Evolutionary conservation across 2,113 vertebrate genomes (phyloP), one percentile per base, ranked within the genome.

Genomic region (Osmerus mordax): DNA sequence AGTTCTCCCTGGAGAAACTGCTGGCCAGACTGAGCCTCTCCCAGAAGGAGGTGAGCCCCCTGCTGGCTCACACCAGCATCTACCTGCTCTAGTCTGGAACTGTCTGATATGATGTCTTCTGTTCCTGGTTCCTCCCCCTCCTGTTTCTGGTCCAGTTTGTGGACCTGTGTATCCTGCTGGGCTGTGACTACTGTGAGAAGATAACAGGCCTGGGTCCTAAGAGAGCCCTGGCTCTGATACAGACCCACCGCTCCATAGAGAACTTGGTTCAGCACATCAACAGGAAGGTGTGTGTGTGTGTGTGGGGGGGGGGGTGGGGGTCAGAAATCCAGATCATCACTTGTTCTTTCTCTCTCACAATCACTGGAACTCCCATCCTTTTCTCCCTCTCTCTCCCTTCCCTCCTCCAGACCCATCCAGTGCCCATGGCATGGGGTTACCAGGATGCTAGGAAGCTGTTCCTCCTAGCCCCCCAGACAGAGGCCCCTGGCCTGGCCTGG

Each of bases 181-280:
- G 94, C 59, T 95, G 94, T 51, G 94, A 95, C 79, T 95, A 94
- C 73, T 94, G 92, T 70, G 86, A 87, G 2, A 94, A 94, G 76
- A 92, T 95, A 18, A 11, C 59, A 0, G 91, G 90, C 16, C 52
- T 94, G n/a, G 94, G 94, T 23, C 90, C 89, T 0, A 93, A 83
- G 54, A 91, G 81, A 79, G 93, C 94, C 0, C 84, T 94, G 77
- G 80, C 65, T 1, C 89, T 95, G 59, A 92, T 95, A 76, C 91
- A 90, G 83, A 52, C 86, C 66, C 86, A 95, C 16, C 87, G 78
- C 0, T 91, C 74, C 47, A 94, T 95, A 25, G 93, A 95, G 71
- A 72, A 81, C 3, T 83, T 94, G 65, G 59, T 94, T 70, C 67
- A 85, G 41, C 72, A 91, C 14, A 53, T 92, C 69, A 91, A 91